Evolutionary conservation across 2,888 invertebrate genomes (phyloP), one percentile per base, ranked within the genome.

Genomic region (Ophraella communa): DNA sequence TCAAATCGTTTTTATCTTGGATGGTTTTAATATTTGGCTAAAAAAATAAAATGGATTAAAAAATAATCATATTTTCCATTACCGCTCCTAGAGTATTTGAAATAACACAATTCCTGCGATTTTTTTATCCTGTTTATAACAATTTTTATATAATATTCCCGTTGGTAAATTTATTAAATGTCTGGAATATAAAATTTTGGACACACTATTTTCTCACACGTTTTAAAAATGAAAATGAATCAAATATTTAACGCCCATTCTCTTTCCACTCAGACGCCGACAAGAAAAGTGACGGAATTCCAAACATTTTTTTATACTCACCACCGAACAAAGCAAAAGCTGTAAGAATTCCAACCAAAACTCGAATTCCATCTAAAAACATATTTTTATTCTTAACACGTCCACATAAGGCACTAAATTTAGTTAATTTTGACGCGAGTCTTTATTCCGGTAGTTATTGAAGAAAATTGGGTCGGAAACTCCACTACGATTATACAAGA

Each of bases 311-410:
- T 45, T 58, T 47, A 18, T n/a, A 65, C 65, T 65, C 21, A 65
- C 65, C 65, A 44, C 58, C 39, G 54, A 56, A 65, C 39, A 65
- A 54, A 58, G 58, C 58, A 51, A n/a, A 65, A 54, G 57, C 18
- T 5, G 53, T 49, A 52, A 65, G 62, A 62, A 65, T 24, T 11
- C 58, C 54, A 21, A 57, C 35, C 10, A 61, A 47, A 39, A 58
- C 47, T 45, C 62, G 54, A 44, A 35, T 58, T 30, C 33, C 62
- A 47, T 52, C 58, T 44, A 54, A 53, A 39, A 47, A 58, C 65
- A 65, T 65, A n/a, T 44, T 62, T 33, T 21, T 27, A 65, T 62
- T 60, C 62, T 17, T 30, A 21, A 5, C 49, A 62, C 60, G 60
- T 60, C 42, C 52, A 45, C 53, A 60, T 60, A 62, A 62, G 56